These are phyloP conservation scores for Trinectes maculatus DNA, from an alignment of 2,113 vertebrate genomes.

Conservation along the genomic window DNA sequence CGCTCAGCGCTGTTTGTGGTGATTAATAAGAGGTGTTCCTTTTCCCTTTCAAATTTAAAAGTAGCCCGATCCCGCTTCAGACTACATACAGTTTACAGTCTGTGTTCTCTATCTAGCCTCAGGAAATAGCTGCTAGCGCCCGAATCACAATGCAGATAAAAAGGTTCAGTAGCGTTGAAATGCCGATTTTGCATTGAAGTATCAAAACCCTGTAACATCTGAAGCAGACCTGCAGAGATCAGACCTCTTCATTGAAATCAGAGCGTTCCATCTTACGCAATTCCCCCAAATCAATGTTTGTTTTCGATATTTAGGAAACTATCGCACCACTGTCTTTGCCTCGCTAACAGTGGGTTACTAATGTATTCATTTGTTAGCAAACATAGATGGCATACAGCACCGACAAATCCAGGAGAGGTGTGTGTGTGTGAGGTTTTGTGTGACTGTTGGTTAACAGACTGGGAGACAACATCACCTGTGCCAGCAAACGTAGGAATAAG, in stretches of 20 bases:
- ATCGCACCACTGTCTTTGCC: constrained; percentile 2
- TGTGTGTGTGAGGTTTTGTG: constrained; percentile 14
- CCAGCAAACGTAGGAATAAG: constrained; percentile 3
- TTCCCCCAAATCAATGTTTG: neutral
- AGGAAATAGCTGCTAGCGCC: neutral
- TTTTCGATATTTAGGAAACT: neutral
- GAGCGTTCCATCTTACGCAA: neutral
- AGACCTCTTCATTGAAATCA: neutral
- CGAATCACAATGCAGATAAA: neutral
- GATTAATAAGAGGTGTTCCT: neutral
- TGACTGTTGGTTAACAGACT: constrained; percentile 36
- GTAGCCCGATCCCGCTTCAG: neutral
- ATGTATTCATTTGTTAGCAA: constrained; percentile 45
- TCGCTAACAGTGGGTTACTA: constrained; percentile 17
- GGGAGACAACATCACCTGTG: constrained; percentile 9
- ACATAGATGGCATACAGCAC: constrained; percentile 33
- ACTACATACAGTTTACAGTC: neutral
- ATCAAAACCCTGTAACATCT: neutral
- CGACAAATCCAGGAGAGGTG: constrained; percentile 40
- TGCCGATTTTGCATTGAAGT: neutral
- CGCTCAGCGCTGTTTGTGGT: neutral
- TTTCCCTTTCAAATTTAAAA: neutral
- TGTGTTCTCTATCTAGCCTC: neutral
- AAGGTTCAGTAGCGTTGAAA: neutral
- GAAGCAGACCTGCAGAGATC: neutral